A percentile compares a stretch with the other conserved stretches of the same genome.
These are phyloP conservation scores for Rhodeus uyekii DNA, from an alignment of 2,797 vertebrate genomes.

Conservation along the genomic window DNA sequence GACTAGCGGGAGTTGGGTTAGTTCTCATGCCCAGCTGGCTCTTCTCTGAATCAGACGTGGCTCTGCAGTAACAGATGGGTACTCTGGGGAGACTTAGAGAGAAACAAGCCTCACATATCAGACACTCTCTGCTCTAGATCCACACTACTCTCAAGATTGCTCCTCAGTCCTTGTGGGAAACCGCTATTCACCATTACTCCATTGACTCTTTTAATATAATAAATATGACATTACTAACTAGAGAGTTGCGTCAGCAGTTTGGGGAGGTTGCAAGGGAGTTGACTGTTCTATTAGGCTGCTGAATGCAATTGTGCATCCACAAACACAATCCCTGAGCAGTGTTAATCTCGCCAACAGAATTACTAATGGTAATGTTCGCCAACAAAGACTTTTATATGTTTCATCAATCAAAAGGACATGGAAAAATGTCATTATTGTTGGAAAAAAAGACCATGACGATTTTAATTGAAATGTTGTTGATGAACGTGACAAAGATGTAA, in stretches of 20 bases:
- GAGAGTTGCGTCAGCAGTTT: neutral
- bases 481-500: too few species aligned
- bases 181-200: neutral
- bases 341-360: neutral
- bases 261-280: neutral
- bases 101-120: conserved; percentile 46
- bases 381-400: neutral
- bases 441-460: neutral
- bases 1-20: conserved; percentile 50
- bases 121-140: conserved; percentile 50
- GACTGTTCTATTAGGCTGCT: neutral
- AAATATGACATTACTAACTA: conserved; percentile 21
- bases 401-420: neutral
- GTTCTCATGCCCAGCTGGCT: conserved; percentile 53
- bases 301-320: neutral
- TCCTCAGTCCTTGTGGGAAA: conserved; percentile 20
- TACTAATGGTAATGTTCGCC: neutral
- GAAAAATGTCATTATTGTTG: neutral
- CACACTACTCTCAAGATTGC: conserved; percentile 29
- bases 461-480: neutral
- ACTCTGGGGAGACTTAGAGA: conserved; percentile 54
- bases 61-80: conserved; percentile 60
- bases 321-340: neutral
- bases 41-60: conserved; percentile 54
- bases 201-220: conserved; percentile 35